Evolutionary conservation across 2,888 invertebrate species (phyloP), one percentile per base, ranked within the genome.

Genomic region (Hemistola chrysoprasaria): DNA sequence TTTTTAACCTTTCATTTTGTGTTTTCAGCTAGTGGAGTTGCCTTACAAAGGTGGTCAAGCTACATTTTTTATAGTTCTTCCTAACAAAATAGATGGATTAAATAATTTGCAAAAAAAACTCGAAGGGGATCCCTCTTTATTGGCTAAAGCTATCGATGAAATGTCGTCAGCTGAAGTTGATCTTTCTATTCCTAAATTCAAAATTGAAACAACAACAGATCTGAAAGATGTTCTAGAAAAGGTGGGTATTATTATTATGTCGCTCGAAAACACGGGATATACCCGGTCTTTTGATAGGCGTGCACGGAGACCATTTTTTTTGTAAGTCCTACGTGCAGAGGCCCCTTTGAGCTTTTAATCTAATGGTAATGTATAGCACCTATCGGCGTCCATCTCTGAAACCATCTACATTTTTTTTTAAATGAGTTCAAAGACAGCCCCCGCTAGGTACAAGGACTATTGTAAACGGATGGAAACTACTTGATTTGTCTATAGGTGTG

Each of bases 181-280:
- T 0, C 87, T 96, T 0, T 85, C 80, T 21, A 68, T 97, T 32
- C 97, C 97, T 0, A 95, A 92, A 66, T 96, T 97, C 71, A 94
- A 93, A 71, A 91, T 96, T 33, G 95, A 96, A 76, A 92, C 91
- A 8, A 90, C 90, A n/a, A 90, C 93, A 3, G 68, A 94, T 37
- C 83, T 96, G 8, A 90, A 90, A 41, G 72, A 89, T 0, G 72
- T 91, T 11, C 81, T 96, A 3, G 30, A 67, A 29, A 84, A 92
- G 68, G 95, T 95, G 71, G 76, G 62, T 59, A 41, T 26, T 2
- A 21, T 10, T 7, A 24, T 23, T 11, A 25, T 25, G n/a, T 30
- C n/a, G n/a, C n/a, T n/a, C n/a, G n/a, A n/a, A n/a, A n/a, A n/a
- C n/a, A n/a, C n/a, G n/a, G n/a, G n/a, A n/a, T n/a, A n/a, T n/a